phyloP scores from a whole-genome alignment of 1,140 invertebrate genomes.

The Manduca sexta region DNA sequence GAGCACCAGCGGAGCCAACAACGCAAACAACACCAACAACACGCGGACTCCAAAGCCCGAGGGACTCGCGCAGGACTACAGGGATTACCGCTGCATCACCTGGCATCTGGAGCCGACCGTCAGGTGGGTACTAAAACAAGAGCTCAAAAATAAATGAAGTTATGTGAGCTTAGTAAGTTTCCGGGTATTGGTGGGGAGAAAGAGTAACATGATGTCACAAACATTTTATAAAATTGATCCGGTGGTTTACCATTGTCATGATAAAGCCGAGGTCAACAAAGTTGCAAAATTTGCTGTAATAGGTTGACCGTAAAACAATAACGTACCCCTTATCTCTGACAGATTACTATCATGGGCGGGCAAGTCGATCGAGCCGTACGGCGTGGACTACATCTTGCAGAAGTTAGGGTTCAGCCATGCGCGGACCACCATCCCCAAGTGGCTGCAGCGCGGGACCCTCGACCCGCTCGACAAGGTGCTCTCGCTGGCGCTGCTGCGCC shows the following conservation, averaged over 20 bases:
- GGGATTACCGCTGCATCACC: slow-evolving; percentile 94
- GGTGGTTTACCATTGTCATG: too few relatives aligned
- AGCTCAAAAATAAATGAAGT: not conserved
- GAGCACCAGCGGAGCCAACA: not conserved
- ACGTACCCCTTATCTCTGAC: slow-evolving; percentile 10
- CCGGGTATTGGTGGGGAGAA: not conserved
- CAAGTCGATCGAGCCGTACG: slow-evolving; percentile 96
- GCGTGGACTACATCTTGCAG: slow-evolving; percentile 97
- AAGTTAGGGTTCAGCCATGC: slow-evolving; percentile 98
- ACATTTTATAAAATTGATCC: too few relatives aligned
- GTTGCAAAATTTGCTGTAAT: too few relatives aligned
- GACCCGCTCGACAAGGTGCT: slow-evolving; percentile 94
- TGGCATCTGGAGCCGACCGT: slow-evolving; percentile 99
- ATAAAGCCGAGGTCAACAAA: too few relatives aligned
- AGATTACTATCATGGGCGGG: slow-evolving; percentile 95
- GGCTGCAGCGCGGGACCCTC: slow-evolving; percentile 98
- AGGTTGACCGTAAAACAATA: too few relatives aligned
- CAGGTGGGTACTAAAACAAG: slow-evolving; percentile 74
- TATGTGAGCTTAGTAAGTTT: not conserved
- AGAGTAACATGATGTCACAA: too few relatives aligned
- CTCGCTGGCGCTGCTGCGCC: slow-evolving; percentile 80
- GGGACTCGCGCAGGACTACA: slow-evolving; percentile 81
- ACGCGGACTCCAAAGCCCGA: not conserved
- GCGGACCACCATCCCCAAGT: slow-evolving; percentile 98
- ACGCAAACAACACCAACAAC: too few relatives aligned